These are phyloP conservation scores for Hemicrepidius hirtus DNA, from an alignment of 2,888 invertebrate species.

Conservation along the genomic window DNA sequence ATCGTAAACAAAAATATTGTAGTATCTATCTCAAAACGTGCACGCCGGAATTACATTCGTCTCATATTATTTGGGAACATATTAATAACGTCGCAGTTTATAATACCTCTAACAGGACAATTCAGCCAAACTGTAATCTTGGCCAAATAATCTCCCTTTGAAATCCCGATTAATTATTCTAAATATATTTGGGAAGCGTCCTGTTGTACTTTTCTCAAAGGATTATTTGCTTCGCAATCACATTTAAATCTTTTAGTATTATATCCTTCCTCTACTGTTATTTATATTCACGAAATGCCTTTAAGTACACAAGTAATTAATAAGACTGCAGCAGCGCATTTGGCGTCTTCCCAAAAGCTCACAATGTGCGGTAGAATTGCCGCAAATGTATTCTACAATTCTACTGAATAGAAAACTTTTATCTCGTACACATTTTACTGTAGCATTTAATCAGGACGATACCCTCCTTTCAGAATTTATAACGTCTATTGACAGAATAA, in stretches of 20 bases:
- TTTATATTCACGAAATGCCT: constrained; percentile 37
- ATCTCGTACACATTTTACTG: neutral
- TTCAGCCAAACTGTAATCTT: too few species aligned
- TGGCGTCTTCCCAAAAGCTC: constrained; percentile 44
- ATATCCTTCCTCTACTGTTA: neutral
- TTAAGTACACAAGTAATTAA: constrained; percentile 50
- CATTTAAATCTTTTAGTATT: constrained; percentile 5
- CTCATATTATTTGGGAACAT: too few species aligned
- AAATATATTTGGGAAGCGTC: too few species aligned
- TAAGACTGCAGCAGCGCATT: constrained; percentile 52
- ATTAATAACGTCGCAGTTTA: too few species aligned
- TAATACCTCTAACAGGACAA: too few species aligned
- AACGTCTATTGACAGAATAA: too few species aligned
- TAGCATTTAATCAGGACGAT: neutral
- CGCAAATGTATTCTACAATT: constrained; percentile 34
- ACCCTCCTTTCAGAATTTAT: too few species aligned
- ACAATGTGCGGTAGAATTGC: constrained; percentile 33
- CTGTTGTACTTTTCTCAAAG: neutral
- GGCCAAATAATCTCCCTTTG: too few species aligned
- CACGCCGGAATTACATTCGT: too few species aligned
- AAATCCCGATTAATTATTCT: too few species aligned
- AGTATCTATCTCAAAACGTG: too few species aligned
- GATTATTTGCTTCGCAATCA: neutral
- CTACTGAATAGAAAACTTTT: constrained; percentile 28
- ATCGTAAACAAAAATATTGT: too few species aligned